Evolutionary conservation across 2,113 vertebrate genomes (phyloP).

Genomic region (Nipponia nippon): DNA sequence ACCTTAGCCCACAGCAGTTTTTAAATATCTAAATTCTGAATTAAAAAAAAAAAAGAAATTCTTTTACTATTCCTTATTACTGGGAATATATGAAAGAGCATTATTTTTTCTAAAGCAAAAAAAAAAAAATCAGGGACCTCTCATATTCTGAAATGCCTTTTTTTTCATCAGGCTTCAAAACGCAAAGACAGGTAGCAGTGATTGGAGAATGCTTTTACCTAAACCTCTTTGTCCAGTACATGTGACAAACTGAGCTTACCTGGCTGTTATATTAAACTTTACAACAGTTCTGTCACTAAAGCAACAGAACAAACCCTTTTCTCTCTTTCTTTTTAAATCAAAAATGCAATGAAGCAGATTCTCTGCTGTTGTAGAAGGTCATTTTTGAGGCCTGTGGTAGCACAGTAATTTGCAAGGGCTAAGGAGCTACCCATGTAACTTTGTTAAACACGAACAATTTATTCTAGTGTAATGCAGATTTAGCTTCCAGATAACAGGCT

Average conservation of each 20-base stretch:
- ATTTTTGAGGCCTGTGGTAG: background rate
- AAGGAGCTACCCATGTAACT: background rate
- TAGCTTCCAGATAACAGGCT: background rate
- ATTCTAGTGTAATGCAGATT: background rate
- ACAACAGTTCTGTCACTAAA: background rate
- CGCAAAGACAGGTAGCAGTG: background rate
- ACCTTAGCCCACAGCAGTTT: background rate
- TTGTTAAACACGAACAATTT: background rate
- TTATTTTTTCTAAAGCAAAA: background rate
- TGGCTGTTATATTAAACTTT: background rate
- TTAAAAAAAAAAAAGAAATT: background rate
- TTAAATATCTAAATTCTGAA: background rate
- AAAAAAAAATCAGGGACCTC: background rate
- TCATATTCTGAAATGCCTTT: background rate
- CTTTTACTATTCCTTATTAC: background rate
- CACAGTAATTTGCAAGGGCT: background rate
- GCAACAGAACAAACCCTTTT: background rate
- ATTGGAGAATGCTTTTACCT: background rate
- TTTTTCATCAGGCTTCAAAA: background rate
- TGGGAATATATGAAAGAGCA: background rate
- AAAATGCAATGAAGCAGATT: background rate
- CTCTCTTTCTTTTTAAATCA: background rate
- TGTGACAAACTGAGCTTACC: background rate
- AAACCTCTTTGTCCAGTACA: background rate
- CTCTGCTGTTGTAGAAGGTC: background rate